phyloP scores from a whole-genome alignment of 2,113 vertebrate genomes.

The Neodontobutis hainanensis region DNA sequence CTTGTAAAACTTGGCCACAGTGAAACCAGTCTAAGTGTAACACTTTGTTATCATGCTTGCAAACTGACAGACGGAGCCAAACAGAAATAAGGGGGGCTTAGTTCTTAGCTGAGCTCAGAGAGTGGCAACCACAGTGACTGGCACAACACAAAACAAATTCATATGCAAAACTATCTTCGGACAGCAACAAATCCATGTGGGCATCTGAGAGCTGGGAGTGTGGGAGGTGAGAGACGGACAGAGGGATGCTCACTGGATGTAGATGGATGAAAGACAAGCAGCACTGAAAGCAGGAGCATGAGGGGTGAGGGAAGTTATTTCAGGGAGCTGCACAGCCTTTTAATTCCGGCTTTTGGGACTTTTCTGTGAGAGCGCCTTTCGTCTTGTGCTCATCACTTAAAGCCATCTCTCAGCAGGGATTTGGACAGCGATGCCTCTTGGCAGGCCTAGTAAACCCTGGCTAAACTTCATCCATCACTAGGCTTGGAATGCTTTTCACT shows the following conservation, averaged over 20 bases:
- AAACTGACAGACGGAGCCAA: conserved; percentile 12
- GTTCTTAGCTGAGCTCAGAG: conserved; percentile 17
- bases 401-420: conserved; percentile 47
- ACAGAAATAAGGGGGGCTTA: conserved; percentile 5
- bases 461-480: conserved; percentile 20
- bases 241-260: neutral
- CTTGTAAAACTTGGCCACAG: conserved; percentile 13
- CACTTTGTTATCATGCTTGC: conserved; percentile 8
- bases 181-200: conserved; percentile 33
- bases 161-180: conserved; percentile 16
- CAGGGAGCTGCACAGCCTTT: conserved; percentile 43
- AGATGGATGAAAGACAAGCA: conserved; percentile 10
- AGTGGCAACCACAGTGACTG: conserved; percentile 37
- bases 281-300: conserved; percentile 5
- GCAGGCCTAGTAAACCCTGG: conserved; percentile 42
- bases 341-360: conserved; percentile 57
- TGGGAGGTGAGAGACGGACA: conserved; percentile 23
- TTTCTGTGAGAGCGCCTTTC: conserved; percentile 42
- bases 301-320: conserved; percentile 41
- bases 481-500: conserved; percentile 18
- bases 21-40: conserved; percentile 12
- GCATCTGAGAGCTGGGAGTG: conserved; percentile 21
- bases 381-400: conserved; percentile 48
- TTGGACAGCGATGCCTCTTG: conserved; percentile 50
- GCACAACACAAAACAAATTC: conserved; percentile 31